Conservation (phyloP, 1,140 invertebrate genomes). For the Caenorhabditis tropicalis region DNA sequence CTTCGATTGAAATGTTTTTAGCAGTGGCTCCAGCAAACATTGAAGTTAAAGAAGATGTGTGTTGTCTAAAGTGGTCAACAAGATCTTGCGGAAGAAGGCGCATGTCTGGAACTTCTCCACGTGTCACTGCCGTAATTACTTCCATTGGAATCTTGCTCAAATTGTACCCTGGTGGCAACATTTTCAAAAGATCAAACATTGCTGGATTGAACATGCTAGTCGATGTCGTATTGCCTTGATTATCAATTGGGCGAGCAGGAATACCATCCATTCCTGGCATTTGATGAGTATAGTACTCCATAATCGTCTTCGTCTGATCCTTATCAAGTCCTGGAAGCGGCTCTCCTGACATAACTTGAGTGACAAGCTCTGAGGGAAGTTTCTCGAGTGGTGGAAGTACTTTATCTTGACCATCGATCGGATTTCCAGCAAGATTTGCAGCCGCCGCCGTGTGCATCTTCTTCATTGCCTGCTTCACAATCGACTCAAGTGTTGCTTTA, state of each 20-base stretch:
- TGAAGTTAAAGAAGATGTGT: not conserved
- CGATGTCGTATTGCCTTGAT: conserved; percentile 9
- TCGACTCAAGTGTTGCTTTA: conserved; percentile 63
- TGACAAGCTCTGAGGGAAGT: conserved; percentile 59
- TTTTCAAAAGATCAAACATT: conserved; percentile 63
- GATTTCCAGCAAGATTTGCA: conserved; percentile 50
- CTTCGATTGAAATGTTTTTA: conserved; percentile 64
- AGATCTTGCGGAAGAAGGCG: conserved; percentile 64
- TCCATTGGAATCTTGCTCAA: conserved; percentile 65
- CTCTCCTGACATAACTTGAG: conserved; percentile 61
- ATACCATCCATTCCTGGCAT: conserved; percentile 51
- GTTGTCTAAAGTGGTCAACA: conserved; percentile 61
- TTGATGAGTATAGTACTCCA: conserved; percentile 61
- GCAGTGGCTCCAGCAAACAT: conserved; percentile 18
- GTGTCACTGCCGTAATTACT: conserved; percentile 60
- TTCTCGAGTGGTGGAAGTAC: conserved; percentile 61
- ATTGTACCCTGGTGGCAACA: conserved; percentile 68
- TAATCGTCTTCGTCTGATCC: conserved; percentile 62
- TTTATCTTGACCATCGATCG: conserved; percentile 52
- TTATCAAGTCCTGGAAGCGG: conserved; percentile 59
- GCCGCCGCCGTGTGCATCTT: conserved; percentile 61
- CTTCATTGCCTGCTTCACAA: conserved; percentile 68
- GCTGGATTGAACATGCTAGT: conserved; percentile 56
- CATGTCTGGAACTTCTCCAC: conserved; percentile 68
- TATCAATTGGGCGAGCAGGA: not conserved